Evolutionary conservation across 2,797 vertebrate species (phyloP), one percentile per base, ranked within the genome.

Genomic region (Sebastiscus tertius): DNA sequence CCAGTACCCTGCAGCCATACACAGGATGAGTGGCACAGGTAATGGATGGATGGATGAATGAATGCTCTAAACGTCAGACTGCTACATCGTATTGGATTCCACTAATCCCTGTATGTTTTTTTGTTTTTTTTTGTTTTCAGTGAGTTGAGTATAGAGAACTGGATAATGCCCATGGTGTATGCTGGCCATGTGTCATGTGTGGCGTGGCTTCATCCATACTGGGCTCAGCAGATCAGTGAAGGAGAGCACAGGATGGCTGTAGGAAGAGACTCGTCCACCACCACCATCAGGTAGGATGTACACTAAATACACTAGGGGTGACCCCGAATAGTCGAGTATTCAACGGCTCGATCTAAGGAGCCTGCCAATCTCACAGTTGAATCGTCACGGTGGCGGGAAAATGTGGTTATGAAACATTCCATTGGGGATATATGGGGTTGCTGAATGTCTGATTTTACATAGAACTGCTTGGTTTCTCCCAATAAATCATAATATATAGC

Each of bases 121-220:
- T 11, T 49, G 2, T 61, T 68, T 3, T 11, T 70, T 4, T 9
- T 54, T 22, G 10, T n/a, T 18, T 79, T 70, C 89, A 99, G 98
- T 87, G 95, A 96, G 87, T 46, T 96, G 81, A 96, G 97, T 87
- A 99, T 99, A 91, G 98, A 99, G 81, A 99, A 99, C 90, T 99
- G 99, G 99, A 99, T 96, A 24, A 96, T 99, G 96, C 98, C 99
- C 79, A 98, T 98, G 92, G 97, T 99, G 49, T 99, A 98, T 61
- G 99, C 98, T 59, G 99, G 98, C 16, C 98, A 99, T 29, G 94
- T 99, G 89, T 97, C 97, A 68, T 94, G 94, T 22, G 96, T 99
- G 6, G 82, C 97, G 1, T 99, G 98, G 98, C 91, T 99, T 82
- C 98, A 99, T 87, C 98, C 98, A 0, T 92, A 88, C 39, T 99